Percentiles rank a stretch among this genome's conserved stretches.
Evolutionary conservation across 2,113 vertebrate species (phyloP).

Genomic region (Bombycilla garrulus): DNA sequence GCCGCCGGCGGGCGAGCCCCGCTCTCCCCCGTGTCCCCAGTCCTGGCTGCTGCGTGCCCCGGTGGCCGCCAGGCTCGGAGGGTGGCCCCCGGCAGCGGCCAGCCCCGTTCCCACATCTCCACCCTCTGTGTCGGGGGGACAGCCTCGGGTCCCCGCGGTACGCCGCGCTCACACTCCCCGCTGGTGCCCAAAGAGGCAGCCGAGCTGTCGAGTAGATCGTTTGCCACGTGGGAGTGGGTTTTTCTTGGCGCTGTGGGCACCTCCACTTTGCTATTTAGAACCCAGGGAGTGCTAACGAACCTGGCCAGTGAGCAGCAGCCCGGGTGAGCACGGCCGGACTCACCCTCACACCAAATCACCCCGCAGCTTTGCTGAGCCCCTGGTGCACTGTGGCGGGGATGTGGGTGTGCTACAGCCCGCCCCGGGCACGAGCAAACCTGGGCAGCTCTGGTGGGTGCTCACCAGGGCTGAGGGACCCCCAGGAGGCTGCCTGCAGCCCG

Average conservation of each 20-base stretch:
- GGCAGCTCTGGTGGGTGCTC: neutral
- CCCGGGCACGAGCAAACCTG: rapidly evolving
- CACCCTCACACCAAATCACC: neutral
- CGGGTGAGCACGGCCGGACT: neutral
- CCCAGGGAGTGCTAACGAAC: neutral
- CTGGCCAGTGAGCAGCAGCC: neutral
- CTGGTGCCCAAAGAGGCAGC: neutral
- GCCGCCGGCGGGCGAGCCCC: neutral
- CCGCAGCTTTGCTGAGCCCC: neutral
- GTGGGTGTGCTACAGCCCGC: neutral
- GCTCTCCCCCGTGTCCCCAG: neutral
- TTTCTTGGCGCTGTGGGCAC: neutral
- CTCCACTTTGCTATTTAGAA: neutral
- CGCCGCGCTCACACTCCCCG: rapidly evolving
- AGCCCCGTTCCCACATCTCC: neutral
- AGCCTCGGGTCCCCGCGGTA: neutral
- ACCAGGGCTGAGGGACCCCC: neutral
- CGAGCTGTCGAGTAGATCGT: neutral
- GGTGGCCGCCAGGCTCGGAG: neutral
- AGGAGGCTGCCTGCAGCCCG: neutral
- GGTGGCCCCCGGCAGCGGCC: neutral
- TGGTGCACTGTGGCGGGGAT: rapidly evolving
- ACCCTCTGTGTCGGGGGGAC: too few species aligned
- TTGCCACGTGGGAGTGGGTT: rapidly evolving
- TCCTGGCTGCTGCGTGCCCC: neutral